Percentiles rank a stretch among this genome's conserved stretches.
These are phyloP conservation scores for Catonia carolina DNA, from an alignment of 2,888 invertebrate genomes.

Conservation along the genomic window DNA sequence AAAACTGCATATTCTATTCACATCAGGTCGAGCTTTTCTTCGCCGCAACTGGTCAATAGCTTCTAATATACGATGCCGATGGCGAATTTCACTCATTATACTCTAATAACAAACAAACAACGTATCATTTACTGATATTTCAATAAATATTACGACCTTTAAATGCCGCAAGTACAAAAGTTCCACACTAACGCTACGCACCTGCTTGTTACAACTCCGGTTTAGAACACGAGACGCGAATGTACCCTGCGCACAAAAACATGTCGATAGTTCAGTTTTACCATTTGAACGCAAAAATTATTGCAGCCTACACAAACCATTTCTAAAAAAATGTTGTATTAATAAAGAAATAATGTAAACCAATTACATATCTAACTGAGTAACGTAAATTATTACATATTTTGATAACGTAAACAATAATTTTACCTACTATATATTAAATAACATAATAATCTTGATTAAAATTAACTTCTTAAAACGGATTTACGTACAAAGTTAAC, in stretches of 20 bases:
- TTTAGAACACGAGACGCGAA: slow-evolving; percentile 1
- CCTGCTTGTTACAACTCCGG: background rate
- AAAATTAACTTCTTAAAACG: too few species aligned
- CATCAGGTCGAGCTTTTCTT: slow-evolving; percentile 77
- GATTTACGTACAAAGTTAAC: too few species aligned
- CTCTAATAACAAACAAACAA: background rate
- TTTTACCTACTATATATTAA: too few species aligned
- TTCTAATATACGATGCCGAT: slow-evolving; percentile 70
- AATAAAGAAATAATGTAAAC: too few species aligned
- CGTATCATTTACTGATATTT: background rate
- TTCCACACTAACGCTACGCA: background rate
- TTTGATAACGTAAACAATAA: too few species aligned
- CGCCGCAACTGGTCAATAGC: slow-evolving; percentile 77
- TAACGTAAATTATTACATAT: too few species aligned
- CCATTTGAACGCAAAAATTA: background rate
- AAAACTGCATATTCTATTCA: slow-evolving; percentile 75
- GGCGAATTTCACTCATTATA: slow-evolving; percentile 53
- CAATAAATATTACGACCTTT: background rate
- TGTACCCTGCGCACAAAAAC: slow-evolving; percentile 7
- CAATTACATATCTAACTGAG: too few species aligned
- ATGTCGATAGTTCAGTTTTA: slow-evolving; percentile 8
- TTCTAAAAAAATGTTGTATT: too few species aligned
- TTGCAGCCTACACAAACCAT: too few species aligned
- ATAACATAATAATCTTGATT: too few species aligned
- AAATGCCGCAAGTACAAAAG: slow-evolving; percentile 7